Conservation (phyloP, 2,888 invertebrate genomes). For the Osedax frankpressi region DNA sequence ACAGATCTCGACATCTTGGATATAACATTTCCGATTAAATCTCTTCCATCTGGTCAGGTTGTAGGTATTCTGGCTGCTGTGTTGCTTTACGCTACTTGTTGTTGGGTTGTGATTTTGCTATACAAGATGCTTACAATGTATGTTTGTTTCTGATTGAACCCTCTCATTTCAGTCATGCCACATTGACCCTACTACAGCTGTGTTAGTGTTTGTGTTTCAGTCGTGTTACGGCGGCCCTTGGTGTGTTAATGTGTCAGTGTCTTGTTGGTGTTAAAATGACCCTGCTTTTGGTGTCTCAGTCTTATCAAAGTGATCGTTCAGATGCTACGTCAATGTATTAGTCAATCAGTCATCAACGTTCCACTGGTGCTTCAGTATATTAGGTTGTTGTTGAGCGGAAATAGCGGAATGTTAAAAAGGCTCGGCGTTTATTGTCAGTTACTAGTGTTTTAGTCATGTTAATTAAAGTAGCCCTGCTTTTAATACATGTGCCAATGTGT, state of each 20-base stretch:
- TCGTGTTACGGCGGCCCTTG: background rate
- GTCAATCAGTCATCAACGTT: background rate
- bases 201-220: slow-evolving; percentile 3
- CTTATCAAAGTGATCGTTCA: background rate
- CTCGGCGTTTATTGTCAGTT: too few species aligned
- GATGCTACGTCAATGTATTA: background rate
- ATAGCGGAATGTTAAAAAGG: slow-evolving; percentile 5
- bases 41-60: background rate
- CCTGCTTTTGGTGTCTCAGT: slow-evolving; percentile 9
- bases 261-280: background rate
- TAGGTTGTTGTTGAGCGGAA: background rate
- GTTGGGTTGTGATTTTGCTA: background rate
- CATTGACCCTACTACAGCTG: background rate
- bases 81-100: background rate
- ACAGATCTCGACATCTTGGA: background rate
- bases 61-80: slow-evolving; percentile 4
- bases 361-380: background rate
- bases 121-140: slow-evolving; percentile 4
- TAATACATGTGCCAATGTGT: too few species aligned
- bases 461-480: background rate
- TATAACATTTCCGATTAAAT: background rate
- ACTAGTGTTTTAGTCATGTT: background rate
- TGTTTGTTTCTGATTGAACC: slow-evolving; percentile 5
- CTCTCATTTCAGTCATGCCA: background rate
- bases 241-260: slow-evolving; percentile 8